Evolutionary conservation across 2,888 invertebrate species (phyloP), one percentile per base, ranked within the genome.

Genomic region (Sylvicola fuscatus): DNA sequence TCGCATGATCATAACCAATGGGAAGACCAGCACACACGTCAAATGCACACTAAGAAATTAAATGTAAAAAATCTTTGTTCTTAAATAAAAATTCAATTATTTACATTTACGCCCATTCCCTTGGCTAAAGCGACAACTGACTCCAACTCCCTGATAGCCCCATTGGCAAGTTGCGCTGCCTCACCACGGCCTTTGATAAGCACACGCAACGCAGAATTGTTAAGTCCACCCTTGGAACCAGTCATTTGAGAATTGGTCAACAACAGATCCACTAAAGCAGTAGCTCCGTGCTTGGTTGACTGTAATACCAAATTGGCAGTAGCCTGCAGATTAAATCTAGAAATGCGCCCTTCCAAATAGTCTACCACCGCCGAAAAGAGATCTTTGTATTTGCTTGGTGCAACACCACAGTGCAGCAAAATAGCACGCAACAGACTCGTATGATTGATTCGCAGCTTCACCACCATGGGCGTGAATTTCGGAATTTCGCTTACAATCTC

Each of bases 371-470:
- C 16, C 2, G 21, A 29, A 33, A 42, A 36, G 3, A 42, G 8
- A 2, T 35, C 33, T 3, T 60, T 54, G 45, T 71, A 70, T 41
- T 72, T 72, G 34, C 70, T 71, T 14, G 68, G 65, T 7, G 81
- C 75, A 3, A 93, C 75, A 3, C 81, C 83, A 47, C 79, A 83
- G 41, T 81, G 73, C 36, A 81, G 57, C 10, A 93, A 61, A 38
- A 90, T 66, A 0, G 82, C 77, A 44, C 73, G 66, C 39, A 89
- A 51, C 5, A 90, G 54, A 28, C 69, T 71, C 0, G 78, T 77
- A 47, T 90, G 89, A 52, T 86, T 89, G 39, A 90, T 53, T 37
- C 76, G 70, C 37, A 87, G 66, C 7, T 66, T 58, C 38, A 79
- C 72, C 49, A 72, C 72, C 29, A 73, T 66, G 27, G 68, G 70